Percentiles rank a stretch among this genome's conserved stretches.
phyloP scores from a whole-genome alignment of 2,113 vertebrate species.

The Orientallactaga bullata region DNA sequence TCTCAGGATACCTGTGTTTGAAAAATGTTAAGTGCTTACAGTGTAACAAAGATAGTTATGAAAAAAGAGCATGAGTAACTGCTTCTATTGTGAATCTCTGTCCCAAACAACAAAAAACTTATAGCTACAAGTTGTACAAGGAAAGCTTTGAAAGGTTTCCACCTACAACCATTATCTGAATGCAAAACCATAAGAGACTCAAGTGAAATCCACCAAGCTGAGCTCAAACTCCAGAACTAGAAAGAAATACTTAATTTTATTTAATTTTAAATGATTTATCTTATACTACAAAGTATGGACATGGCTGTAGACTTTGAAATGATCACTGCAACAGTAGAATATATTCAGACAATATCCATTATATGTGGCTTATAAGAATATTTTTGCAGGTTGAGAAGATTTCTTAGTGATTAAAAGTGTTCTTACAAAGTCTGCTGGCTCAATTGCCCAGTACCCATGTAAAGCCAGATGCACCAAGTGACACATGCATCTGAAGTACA shows the following conservation, averaged over 20 bases:
- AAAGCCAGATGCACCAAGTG: no score
- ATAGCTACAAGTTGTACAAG: neutral
- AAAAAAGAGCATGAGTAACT: neutral
- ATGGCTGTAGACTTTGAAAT: no score
- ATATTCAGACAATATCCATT: no score
- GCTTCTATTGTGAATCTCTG: neutral
- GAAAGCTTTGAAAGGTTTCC: slow-evolving; percentile 12
- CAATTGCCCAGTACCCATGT: no score
- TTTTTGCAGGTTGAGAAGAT: no score
- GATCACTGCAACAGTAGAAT: neutral
- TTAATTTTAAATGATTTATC: neutral
- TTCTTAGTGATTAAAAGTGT: no score
- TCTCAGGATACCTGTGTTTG: neutral
- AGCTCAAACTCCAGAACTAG: neutral
- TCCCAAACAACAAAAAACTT: neutral
- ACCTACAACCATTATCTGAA: neutral
- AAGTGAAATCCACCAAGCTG: neutral
- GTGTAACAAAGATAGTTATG: neutral
- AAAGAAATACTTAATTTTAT: neutral
- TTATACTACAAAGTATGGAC: neutral
- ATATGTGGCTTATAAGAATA: no score
- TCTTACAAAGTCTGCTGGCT: no score
- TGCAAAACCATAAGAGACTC: neutral
- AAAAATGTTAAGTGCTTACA: neutral
- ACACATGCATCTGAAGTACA: no score